Base-by-base conservation (phyloP, 1,140 invertebrate species). In the Amphibalanus amphitrite region DNA sequence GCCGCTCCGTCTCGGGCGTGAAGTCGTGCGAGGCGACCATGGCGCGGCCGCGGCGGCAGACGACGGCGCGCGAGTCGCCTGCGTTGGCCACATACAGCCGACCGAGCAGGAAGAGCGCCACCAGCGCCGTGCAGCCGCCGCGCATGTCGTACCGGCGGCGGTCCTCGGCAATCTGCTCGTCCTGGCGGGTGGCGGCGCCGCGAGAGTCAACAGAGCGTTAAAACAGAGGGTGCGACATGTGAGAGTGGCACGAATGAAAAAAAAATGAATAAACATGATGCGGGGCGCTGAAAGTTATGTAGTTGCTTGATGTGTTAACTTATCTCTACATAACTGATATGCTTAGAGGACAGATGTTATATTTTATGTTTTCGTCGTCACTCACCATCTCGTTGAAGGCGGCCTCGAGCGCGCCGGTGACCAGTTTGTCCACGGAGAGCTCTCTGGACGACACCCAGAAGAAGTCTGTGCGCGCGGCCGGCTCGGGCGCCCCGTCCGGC, bases 11-110 rank as follows among this genome's bases (percentile, higher is more conserved):
- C 79, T 88, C 86, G 17, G 89, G 89, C 29, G 87, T 90, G 77
- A 90, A 87, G 80, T 90, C 89, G 75, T 82, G 82, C 8, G 87
- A 89, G 77, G 89, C 82, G 10, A 83, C 83, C 70, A 82, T 79
- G 4, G 82, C 76, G 69, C 79, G 77, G 67, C 78, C 78, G 71
- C 79, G 82, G 73, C 83, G 81, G 75, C 84, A 85, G 23, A 88
- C 78, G 33, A 88, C 83, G 47, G 86, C 90, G 76, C 91, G 85
- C n/a, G 89, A 90, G 79, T 94, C 92, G 15, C 92, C 92, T 73
- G 92, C 92, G 82, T 93, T 93, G n/a, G 91, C 89, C 68, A 92
- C 85, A 81, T 89, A 94, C 69, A 93, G 80, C 81, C 89, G 90
- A 23, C 89, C 90, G 76, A 90, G 83, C 69, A 93, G 85, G 77